Evolutionary conservation across 1,140 invertebrate genomes (phyloP).

Genomic region (Drosophila dunni): DNA sequence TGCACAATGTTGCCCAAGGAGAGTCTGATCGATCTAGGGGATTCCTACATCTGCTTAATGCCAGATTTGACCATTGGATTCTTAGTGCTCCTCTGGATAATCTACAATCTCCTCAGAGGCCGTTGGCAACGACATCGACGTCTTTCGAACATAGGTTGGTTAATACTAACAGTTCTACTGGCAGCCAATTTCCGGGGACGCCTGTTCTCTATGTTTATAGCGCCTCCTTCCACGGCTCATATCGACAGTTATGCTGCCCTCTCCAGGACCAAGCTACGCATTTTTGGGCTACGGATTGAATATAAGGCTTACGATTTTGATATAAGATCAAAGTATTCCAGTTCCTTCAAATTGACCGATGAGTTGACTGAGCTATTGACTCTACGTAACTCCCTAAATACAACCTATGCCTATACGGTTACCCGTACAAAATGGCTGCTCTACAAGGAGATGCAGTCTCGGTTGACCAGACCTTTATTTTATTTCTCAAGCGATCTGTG

Average conservation of each 20-base stretch:
- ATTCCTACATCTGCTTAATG: slow-evolving; percentile 22
- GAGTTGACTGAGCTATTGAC: slow-evolving; percentile 16
- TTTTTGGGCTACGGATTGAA: slow-evolving; percentile 44
- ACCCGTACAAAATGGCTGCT: slow-evolving; percentile 58
- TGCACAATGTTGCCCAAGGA: slow-evolving; percentile 67
- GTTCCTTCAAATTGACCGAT: slow-evolving; percentile 36
- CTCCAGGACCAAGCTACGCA: slow-evolving; percentile 33
- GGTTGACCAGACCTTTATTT: slow-evolving; percentile 49
- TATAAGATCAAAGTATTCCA: slow-evolving; percentile 51
- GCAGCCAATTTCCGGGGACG: slow-evolving; percentile 44
- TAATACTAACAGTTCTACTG: slow-evolving; percentile 40
- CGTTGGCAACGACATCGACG: slow-evolving; percentile 32
- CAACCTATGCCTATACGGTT: slow-evolving; percentile 57
- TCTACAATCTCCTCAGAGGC: slow-evolving; percentile 5
- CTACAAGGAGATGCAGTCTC: slow-evolving; percentile 47
- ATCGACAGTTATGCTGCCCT: slow-evolving; percentile 45
- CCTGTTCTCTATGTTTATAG: slow-evolving; percentile 32
- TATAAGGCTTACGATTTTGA: slow-evolving; percentile 53
- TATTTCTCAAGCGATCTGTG: slow-evolving; percentile 56
- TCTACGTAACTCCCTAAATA: slow-evolving; percentile 51
- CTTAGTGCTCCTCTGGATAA: slow-evolving; percentile 29
- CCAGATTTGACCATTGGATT: slow-evolving; percentile 14
- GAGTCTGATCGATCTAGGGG: slow-evolving; percentile 15
- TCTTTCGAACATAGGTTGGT: slow-evolving; percentile 43
- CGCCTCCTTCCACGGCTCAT: slow-evolving; percentile 26